Evolutionary conservation across 2,888 invertebrate species (phyloP).

Genomic region (Meteorus cinctellus): DNA sequence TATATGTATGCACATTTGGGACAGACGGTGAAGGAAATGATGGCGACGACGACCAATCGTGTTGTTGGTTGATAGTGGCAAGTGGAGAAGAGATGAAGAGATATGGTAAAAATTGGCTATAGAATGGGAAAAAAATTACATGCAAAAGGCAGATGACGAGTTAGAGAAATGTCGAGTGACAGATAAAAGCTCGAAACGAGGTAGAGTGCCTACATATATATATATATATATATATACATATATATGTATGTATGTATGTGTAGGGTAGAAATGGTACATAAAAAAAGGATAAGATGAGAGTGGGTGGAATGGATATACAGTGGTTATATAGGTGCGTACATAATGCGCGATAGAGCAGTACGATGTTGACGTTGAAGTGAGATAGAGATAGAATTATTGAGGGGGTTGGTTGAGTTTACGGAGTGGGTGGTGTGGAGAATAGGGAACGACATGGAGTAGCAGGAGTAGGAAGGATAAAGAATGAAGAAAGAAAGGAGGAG

Average conservation of each 20-base stretch:
- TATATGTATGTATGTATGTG: not conserved
- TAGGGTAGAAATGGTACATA: slow-evolving; percentile 33
- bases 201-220: not conserved
- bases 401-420: slow-evolving; percentile 34
- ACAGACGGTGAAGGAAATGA: not conserved
- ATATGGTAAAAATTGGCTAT: slow-evolving; percentile 16
- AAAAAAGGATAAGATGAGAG: slow-evolving; percentile 17
- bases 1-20: not conserved
- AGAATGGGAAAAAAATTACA: slow-evolving; percentile 15
- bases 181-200: slow-evolving; percentile 38
- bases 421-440: not conserved
- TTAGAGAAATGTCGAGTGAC: slow-evolving; percentile 32
- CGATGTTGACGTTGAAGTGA: slow-evolving; percentile 25
- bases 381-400: slow-evolving; percentile 28
- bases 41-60: not conserved
- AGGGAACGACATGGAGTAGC: slow-evolving; percentile 23
- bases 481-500: slow-evolving; percentile 29
- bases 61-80: not conserved
- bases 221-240: not conserved
- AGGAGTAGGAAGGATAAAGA: not conserved
- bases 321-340: slow-evolving; percentile 23
- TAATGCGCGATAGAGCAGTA: slow-evolving; percentile 19
- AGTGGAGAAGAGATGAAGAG: not conserved
- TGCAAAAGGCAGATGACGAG: slow-evolving; percentile 20
- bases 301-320: slow-evolving; percentile 16